Conservation (phyloP, 2,797 vertebrate species). For the Florisuga fusca region DNA sequence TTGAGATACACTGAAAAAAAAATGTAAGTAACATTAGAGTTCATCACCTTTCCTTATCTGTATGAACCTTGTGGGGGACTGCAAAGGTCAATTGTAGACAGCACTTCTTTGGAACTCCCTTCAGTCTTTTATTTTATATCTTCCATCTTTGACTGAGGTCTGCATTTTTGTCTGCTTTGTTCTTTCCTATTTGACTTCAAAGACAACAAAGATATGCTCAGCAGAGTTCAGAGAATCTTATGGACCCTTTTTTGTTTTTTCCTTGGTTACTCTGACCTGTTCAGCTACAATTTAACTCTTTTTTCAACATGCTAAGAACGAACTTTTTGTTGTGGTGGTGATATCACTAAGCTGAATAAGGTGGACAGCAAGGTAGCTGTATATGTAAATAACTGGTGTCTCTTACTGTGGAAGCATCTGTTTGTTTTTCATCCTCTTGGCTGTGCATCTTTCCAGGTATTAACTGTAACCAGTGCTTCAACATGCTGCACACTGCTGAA, state of each 20-base stretch:
- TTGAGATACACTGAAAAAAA: no score
- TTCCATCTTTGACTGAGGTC: not conserved
- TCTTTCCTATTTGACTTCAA: not conserved
- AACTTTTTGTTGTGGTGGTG: not conserved
- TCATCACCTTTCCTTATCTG: not conserved
- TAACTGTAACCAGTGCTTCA: not conserved
- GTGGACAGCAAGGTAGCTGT: not conserved
- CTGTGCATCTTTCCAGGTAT: not conserved
- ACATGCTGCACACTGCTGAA: not conserved
- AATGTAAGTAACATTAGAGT: not conserved
- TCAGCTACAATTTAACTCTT: not conserved
- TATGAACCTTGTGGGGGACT: not conserved
- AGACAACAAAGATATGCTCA: not conserved
- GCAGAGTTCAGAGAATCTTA: not conserved
- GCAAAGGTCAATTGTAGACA: not conserved
- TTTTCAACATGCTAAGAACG: not conserved
- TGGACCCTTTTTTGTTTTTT: not conserved
- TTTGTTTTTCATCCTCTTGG: not conserved
- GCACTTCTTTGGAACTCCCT: not conserved
- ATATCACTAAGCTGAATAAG: not conserved
- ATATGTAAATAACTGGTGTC: not conserved
- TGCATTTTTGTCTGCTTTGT: not conserved
- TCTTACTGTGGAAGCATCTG: not conserved
- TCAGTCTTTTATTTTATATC: not conserved
- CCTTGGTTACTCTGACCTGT: not conserved